Evolutionary conservation across 2,113 vertebrate species (phyloP).

Genomic region (Pelecanus crispus): DNA sequence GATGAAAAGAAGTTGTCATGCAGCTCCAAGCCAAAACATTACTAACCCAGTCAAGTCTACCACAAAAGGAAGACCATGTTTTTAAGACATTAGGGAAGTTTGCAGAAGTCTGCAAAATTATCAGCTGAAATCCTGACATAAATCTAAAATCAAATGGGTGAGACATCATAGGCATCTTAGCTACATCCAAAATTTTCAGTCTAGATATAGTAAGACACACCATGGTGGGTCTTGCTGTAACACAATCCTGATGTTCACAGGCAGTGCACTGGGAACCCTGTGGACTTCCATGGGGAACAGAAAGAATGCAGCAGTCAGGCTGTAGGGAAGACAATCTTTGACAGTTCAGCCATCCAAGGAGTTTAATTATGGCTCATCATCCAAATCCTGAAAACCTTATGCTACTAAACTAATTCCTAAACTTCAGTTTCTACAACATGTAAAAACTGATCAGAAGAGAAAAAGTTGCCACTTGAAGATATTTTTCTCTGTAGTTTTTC

Average conservation of each 20-base stretch:
- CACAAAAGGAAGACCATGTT: neutral
- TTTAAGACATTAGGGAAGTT: neutral
- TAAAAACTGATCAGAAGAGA: neutral
- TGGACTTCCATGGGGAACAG: neutral
- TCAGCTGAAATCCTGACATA: neutral
- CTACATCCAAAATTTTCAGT: neutral
- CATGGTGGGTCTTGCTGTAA: neutral
- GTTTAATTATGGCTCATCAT: neutral
- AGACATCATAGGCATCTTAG: neutral
- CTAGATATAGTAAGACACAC: neutral
- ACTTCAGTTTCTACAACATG: neutral
- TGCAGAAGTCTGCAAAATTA: neutral
- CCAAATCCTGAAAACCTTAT: neutral
- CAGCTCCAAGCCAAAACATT: neutral
- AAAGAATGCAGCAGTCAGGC: neutral
- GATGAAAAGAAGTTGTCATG: neutral
- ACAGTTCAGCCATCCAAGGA: neutral
- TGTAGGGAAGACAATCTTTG: neutral
- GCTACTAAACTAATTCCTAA: neutral
- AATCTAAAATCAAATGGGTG: neutral
- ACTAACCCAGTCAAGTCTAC: neutral
- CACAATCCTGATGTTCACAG: neutral
- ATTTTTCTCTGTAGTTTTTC: neutral
- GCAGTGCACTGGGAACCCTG: fast-evolving
- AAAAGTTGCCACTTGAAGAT: neutral